phyloP scores from a whole-genome alignment of 2,888 invertebrate genomes.

The Andricus quercusramuli region DNA sequence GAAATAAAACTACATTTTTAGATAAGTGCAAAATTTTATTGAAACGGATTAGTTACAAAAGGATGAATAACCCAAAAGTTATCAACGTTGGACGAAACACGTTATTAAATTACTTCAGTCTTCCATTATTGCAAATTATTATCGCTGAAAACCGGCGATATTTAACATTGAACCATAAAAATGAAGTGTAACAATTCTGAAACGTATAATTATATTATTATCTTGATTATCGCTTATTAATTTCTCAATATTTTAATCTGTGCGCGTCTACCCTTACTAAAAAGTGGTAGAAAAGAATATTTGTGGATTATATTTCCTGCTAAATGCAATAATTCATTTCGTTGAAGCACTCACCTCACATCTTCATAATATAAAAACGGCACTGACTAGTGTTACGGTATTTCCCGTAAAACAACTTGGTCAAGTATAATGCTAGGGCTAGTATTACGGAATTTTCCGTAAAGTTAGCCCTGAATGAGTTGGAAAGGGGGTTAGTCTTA shows the following conservation, averaged over 20 bases:
- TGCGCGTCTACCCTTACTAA: background rate
- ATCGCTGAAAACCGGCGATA: background rate
- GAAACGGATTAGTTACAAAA: background rate
- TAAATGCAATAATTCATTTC: background rate
- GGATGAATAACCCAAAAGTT: background rate
- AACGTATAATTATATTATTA: background rate
- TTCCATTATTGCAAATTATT: background rate
- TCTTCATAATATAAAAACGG: background rate
- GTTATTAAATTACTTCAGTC: background rate
- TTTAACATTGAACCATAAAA: background rate
- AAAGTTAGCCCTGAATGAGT: no score
- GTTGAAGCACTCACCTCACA: background rate
- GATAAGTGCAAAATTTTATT: background rate
- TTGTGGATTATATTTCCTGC: background rate
- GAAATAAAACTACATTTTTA: background rate
- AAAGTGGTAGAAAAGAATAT: background rate
- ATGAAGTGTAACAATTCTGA: background rate
- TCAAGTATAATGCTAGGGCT: no score
- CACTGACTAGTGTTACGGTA: no score
- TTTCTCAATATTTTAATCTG: no score
- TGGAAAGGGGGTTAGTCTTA: no score
- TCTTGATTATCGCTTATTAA: no score
- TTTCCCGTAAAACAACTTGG: no score
- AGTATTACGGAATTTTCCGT: no score
- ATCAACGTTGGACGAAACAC: background rate